These are phyloP conservation scores for Oxyteleia sp. DNA, from an alignment of 2,888 invertebrate genomes.

Conservation along the genomic window DNA sequence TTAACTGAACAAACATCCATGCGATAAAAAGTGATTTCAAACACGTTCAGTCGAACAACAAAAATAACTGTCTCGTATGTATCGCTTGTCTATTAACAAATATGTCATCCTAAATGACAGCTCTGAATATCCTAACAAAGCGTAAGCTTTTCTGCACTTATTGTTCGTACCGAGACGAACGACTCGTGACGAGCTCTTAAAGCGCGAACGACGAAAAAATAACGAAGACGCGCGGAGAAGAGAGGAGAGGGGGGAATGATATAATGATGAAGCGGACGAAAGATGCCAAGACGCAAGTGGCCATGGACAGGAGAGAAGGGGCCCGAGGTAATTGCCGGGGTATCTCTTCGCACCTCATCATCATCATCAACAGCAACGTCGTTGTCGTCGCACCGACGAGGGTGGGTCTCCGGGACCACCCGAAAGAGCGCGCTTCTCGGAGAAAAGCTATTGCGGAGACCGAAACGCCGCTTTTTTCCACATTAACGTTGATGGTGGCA, in stretches of 20 bases:
- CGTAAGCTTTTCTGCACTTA: conserved; percentile 58
- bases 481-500: conserved; percentile 50
- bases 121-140: conserved; percentile 47
- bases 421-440: conserved; percentile 74
- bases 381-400: conserved; percentile 76
- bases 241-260: conserved; percentile 66
- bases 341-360: conserved; percentile 88
- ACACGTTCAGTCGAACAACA: not conserved
- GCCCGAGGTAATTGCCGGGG: conserved; percentile 85
- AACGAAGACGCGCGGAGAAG: conserved; percentile 38
- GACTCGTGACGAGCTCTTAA: conserved; percentile 62
- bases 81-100: conserved; percentile 48
- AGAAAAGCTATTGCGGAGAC: conserved; percentile 60
- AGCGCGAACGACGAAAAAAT: conserved; percentile 58
- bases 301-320: conserved; percentile 73
- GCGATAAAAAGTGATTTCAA: not conserved
- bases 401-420: conserved; percentile 79
- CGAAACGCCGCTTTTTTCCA: conserved; percentile 55
- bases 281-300: conserved; percentile 70
- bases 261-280: conserved; percentile 79
- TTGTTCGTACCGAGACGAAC: conserved; percentile 57
- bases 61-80: conserved; percentile 23
- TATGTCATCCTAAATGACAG: conserved; percentile 52
- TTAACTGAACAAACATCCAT: no score
- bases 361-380: conserved; percentile 85